Base-by-base conservation (phyloP, 2,888 invertebrate species). In the Xylophagus ater region DNA sequence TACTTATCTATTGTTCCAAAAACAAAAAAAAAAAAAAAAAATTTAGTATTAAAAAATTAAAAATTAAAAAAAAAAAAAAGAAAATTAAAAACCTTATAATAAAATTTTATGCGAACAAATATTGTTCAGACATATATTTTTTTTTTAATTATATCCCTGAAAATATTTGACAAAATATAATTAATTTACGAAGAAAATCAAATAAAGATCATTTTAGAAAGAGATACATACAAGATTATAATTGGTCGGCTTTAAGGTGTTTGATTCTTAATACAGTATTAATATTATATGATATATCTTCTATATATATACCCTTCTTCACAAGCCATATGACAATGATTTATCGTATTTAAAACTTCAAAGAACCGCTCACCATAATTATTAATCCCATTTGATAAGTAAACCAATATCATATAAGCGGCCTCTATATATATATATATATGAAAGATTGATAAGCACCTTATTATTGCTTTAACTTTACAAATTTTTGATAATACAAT, bases 301-400 rank as follows among this genome's bases (percentile, higher is more conserved):
- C 8, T 23, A 23, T 23, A 23, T 26, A 26, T 13, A 5, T 26
- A 26, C 26, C 9, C 12, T 26, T 26, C 10, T 26, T 12, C 6
- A 26, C 10, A 6, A 10, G 10, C 26, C 26, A 10, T 38, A 36
- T 44, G 35, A 38, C 40, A 44, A 35, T 40, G 41, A 40, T 41
- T 21, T 37, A 44, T 46, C 41, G 42, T 37, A 41, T 34, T 15
- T 23, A 24, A 33, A 42, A 51, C 47, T 52, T 55, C 53, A 55
- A 55, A 53, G 49, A 43, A 45, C 53, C 53, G 51, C 53, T 42
- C 47, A 46, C 53, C 51, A 53, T 53, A 57, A 51, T 42, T 42
- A 47, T 48, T 60, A 60, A 61, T 61, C 58, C 60, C 53, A 52
- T 54, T 59, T 59, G 59, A 60, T 59, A 55, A 57, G 50, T 54